These are phyloP conservation scores for Pammene aurita DNA, from an alignment of 2,888 invertebrate species.

Conservation along the genomic window DNA sequence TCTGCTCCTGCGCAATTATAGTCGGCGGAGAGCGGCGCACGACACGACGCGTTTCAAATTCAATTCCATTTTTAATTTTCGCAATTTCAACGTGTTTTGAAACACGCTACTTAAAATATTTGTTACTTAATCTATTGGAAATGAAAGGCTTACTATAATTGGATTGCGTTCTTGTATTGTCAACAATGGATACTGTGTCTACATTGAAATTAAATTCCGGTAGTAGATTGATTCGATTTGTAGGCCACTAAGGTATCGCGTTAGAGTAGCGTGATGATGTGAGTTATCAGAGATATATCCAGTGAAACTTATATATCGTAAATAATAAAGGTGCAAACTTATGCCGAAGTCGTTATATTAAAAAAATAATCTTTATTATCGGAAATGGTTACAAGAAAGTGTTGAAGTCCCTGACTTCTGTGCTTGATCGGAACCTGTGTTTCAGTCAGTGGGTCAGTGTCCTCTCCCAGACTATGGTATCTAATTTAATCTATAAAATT, in stretches of 20 bases:
- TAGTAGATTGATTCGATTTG: constrained; percentile 25
- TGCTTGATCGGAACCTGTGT: no score
- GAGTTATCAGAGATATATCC: constrained; percentile 1
- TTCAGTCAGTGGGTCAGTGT: no score
- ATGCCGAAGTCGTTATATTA: neutral
- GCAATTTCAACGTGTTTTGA: constrained; percentile 59
- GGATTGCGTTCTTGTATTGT: constrained; percentile 68
- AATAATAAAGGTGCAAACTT: neutral
- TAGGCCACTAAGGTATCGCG: constrained; percentile 13
- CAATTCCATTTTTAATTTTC: constrained; percentile 66
- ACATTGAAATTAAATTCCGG: constrained; percentile 41
- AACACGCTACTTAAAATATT: constrained; percentile 58
- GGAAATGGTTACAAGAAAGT: no score
- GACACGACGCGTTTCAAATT: constrained; percentile 48
- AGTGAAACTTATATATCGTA: no score
- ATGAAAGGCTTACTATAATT: constrained; percentile 70
- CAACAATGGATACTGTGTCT: constrained; percentile 58
- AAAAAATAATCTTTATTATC: no score
- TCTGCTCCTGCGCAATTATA: constrained; percentile 79
- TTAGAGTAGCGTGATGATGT: constrained; percentile 14
- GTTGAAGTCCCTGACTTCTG: no score
- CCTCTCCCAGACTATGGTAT: no score
- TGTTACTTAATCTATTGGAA: constrained; percentile 74
- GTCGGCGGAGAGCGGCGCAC: constrained; percentile 45
- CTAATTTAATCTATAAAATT: no score